Evolutionary conservation across 2,797 vertebrate species (phyloP).

Genomic region (Intellagama lesueurii): DNA sequence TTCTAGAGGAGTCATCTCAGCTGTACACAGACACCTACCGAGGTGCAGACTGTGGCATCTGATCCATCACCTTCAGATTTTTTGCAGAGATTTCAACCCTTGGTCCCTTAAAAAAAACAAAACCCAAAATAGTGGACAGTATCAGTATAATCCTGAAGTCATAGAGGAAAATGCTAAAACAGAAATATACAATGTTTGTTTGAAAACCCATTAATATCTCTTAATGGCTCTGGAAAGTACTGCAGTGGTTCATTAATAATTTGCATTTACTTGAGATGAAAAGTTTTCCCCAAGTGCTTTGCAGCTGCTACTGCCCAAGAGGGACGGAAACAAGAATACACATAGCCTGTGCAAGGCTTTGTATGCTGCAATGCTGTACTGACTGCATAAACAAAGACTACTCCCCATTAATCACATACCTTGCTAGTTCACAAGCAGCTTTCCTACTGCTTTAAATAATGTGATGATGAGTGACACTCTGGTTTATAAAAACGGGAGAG

Average conservation of each 20-base stretch:
- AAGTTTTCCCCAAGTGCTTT: slow-evolving; percentile 51
- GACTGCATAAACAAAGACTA: not conserved
- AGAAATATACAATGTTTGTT: slow-evolving; percentile 44
- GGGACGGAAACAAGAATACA: not conserved
- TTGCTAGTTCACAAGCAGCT: not conserved
- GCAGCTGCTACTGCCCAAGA: slow-evolving; percentile 30
- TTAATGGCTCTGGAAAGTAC: slow-evolving; percentile 45
- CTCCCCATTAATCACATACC: not conserved
- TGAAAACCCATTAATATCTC: slow-evolving; percentile 59
- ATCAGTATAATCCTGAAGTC: slow-evolving; percentile 30
- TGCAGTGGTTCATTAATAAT: slow-evolving; percentile 51
- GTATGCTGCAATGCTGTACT: not conserved
- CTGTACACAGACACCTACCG: slow-evolving; percentile 79
- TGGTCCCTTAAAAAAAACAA: slow-evolving; percentile 86
- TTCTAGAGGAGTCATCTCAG: slow-evolving; percentile 4
- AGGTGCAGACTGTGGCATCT: slow-evolving; percentile 92
- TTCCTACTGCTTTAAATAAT: not conserved
- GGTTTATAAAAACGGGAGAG: not conserved
- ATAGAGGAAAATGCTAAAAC: slow-evolving; percentile 48
- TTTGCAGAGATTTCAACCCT: slow-evolving; percentile 97
- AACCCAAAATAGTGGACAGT: slow-evolving; percentile 49
- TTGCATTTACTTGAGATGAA: slow-evolving; percentile 60
- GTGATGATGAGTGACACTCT: not conserved
- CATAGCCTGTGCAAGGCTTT: not conserved
- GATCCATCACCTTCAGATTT: slow-evolving; percentile 97